These are phyloP conservation scores for Hoplostethus mediterraneus DNA, from an alignment of 2,797 vertebrate genomes.

Conservation along the genomic window DNA sequence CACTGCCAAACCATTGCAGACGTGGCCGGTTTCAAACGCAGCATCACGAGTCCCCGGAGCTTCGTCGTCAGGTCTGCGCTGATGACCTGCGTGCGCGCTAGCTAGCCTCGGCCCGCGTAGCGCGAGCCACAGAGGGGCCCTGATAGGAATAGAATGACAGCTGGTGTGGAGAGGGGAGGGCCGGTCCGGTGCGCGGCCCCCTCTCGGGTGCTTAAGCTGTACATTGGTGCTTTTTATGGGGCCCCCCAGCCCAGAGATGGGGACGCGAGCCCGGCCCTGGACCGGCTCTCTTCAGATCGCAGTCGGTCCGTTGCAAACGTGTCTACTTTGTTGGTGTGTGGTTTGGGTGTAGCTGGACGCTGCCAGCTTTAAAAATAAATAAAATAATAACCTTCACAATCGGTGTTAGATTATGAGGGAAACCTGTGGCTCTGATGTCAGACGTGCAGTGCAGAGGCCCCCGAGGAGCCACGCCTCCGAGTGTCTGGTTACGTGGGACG, in stretches of 20 bases:
- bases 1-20: constrained; percentile 70
- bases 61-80: constrained; percentile 50
- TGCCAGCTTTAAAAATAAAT: constrained; percentile 4
- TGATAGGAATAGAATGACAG: constrained; percentile 53
- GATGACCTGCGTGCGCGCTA: constrained; percentile 41
- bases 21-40: constrained; percentile 49
- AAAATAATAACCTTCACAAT: constrained; percentile 12
- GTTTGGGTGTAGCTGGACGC: constrained; percentile 16
- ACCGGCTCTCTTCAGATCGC: constrained; percentile 49
- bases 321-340: constrained; percentile 19
- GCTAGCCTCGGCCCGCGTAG: constrained; percentile 41
- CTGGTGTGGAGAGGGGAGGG: constrained; percentile 50
- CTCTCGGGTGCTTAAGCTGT: constrained; percentile 66
- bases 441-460: neutral
- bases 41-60: constrained; percentile 34
- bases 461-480: constrained; percentile 20
- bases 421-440: constrained; percentile 8
- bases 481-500: constrained; percentile 29
- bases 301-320: constrained; percentile 22
- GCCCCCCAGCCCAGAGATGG: constrained; percentile 24
- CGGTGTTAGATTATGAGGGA: neutral
- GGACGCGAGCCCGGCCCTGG: constrained; percentile 17
- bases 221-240: constrained; percentile 69
- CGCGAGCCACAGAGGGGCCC: constrained; percentile 52
- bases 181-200: constrained; percentile 53